phyloP scores from a whole-genome alignment of 2,797 vertebrate species.

The Schizothorax lantsangensis region DNA sequence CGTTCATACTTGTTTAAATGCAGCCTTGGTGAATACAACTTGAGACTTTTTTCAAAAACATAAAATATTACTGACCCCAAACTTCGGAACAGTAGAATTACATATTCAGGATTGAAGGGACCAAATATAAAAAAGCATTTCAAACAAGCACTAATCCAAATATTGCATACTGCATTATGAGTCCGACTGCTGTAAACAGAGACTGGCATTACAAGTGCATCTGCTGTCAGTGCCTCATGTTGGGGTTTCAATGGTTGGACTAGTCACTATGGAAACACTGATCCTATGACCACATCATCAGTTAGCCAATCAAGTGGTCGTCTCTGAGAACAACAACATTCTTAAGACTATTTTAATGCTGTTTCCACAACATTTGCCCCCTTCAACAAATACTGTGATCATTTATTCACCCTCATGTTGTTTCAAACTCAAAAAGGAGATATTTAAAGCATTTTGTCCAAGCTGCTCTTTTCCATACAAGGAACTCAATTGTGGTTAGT shows the following conservation, averaged over 20 bases:
- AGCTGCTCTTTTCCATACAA: not conserved
- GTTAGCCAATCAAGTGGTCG: not conserved
- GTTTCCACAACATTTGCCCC: no score
- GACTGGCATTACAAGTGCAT: not conserved
- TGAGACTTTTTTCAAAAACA: not conserved
- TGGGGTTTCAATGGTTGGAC: not conserved
- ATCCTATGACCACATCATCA: not conserved
- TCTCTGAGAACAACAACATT: not conserved
- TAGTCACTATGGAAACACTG: conserved; percentile 21
- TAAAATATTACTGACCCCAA: not conserved
- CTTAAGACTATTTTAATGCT: not conserved
- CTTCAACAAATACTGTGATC: not conserved
- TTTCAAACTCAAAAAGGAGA: not conserved
- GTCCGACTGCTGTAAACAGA: not conserved
- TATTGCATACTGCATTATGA: not conserved
- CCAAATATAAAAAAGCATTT: not conserved
- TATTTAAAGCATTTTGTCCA: not conserved
- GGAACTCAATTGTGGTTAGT: not conserved
- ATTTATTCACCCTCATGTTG: not conserved
- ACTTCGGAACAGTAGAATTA: not conserved
- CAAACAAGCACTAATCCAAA: not conserved
- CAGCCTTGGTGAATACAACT: not conserved
- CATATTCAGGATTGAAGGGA: not conserved
- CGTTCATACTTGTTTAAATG: not conserved
- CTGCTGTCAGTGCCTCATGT: not conserved